These are phyloP conservation scores for Maniola hyperantus DNA, from an alignment of 2,888 invertebrate species.

Conservation along the genomic window DNA sequence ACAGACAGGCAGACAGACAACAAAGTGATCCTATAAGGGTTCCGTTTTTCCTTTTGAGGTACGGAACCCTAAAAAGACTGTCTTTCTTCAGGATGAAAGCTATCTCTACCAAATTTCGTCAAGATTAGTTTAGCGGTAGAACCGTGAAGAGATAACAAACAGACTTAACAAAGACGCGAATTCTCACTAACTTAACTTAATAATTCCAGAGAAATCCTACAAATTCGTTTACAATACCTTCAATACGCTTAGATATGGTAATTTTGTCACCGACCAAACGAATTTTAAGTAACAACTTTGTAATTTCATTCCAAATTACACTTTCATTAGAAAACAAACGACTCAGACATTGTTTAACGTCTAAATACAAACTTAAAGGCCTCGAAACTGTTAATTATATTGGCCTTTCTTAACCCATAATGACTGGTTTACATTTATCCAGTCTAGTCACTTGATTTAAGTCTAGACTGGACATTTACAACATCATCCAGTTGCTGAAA, in stretches of 20 bases:
- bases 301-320: not conserved
- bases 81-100: too few species aligned
- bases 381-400: not conserved
- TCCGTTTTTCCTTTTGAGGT: too few species aligned
- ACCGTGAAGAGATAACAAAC: not conserved
- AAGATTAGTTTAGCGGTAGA: too few species aligned
- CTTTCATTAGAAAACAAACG: not conserved
- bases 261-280: not conserved
- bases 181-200: not conserved
- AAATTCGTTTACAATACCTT: not conserved
- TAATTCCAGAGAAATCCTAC: not conserved
- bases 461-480: not conserved
- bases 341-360: slow-evolving; percentile 6
- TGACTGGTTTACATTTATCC: not conserved
- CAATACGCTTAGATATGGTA: not conserved
- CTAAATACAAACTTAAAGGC: not conserved
- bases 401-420: not conserved
- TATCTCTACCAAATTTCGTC: too few species aligned
- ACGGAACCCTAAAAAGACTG: too few species aligned
- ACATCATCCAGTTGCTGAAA: too few species aligned
- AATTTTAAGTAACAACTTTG: not conserved
- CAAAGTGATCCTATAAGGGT: too few species aligned
- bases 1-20: too few species aligned
- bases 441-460: not conserved
- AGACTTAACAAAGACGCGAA: not conserved